Evolutionary conservation across 1,140 invertebrate genomes (phyloP).

Genomic region (Neodiprion virginianus): DNA sequence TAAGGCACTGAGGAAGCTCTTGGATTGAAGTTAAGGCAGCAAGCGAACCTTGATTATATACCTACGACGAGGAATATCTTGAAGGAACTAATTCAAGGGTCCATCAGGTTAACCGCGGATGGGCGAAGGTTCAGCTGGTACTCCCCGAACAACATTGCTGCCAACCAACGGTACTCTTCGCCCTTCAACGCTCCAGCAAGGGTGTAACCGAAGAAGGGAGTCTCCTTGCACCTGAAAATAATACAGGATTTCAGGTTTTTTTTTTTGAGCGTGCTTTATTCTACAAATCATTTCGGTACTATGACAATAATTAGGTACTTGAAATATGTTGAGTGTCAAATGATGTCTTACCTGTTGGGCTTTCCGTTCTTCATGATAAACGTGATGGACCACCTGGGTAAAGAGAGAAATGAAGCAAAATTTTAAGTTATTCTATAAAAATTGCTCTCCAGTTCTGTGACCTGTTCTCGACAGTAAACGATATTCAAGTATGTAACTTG

Average conservation of each 20-base stretch:
- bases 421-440: neutral
- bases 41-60: too few species aligned
- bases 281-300: constrained; percentile 15
- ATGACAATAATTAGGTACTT: neutral
- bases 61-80: too few species aligned
- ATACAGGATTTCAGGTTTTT: constrained; percentile 13
- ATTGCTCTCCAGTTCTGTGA: neutral
- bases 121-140: constrained; percentile 61
- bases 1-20: constrained; percentile 1
- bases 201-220: constrained; percentile 79
- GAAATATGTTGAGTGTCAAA: constrained; percentile 13
- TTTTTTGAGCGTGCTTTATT: constrained; percentile 19
- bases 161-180: constrained; percentile 77
- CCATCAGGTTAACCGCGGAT: constrained; percentile 53
- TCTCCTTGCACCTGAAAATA: constrained; percentile 71
- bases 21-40: neutral
- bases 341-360: constrained; percentile 65
- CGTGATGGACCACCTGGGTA: constrained; percentile 75
- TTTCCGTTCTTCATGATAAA: constrained; percentile 75
- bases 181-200: constrained; percentile 75
- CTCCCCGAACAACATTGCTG: constrained; percentile 75
- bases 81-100: constrained; percentile 31
- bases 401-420: constrained; percentile 16
- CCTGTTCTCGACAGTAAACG: too few species aligned
- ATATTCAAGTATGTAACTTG: too few species aligned